Conservation (phyloP, 2,113 vertebrate genomes). For the Albula glossodonta region DNA sequence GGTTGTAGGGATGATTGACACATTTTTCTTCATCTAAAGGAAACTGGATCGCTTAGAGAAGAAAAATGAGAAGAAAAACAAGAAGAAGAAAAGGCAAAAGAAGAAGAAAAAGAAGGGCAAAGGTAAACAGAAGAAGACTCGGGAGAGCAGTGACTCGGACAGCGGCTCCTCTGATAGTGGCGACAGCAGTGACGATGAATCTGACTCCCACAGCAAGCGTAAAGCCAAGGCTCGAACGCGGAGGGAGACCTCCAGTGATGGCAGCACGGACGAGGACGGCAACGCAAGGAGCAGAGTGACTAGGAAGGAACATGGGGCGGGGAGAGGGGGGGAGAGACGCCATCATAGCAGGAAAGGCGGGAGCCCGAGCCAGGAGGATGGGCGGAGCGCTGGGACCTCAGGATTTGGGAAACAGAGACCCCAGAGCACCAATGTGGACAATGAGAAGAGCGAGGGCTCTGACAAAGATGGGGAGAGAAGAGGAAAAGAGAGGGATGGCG, state of each 20-base stretch:
- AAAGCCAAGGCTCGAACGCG: conserved; percentile 72
- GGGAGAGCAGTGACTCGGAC: conserved; percentile 70
- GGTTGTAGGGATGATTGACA: conserved; percentile 8
- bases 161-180: conserved; percentile 64
- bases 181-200: conserved; percentile 64
- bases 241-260: conserved; percentile 73
- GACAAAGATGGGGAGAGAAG: conserved; percentile 53
- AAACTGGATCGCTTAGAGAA: conserved; percentile 94
- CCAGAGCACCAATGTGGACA: conserved; percentile 37
- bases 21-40: conserved; percentile 58
- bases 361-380: conserved; percentile 50
- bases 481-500: conserved; percentile 54
- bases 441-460: conserved; percentile 40
- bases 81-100: conserved; percentile 81
- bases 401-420: conserved; percentile 57
- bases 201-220: conserved; percentile 68
- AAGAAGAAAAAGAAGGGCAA: conserved; percentile 82
- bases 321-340: conserved; percentile 36
- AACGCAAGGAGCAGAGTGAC: conserved; percentile 53
- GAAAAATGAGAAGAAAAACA: conserved; percentile 78
- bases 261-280: conserved; percentile 69
- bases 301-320: conserved; percentile 66
- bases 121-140: conserved; percentile 83
- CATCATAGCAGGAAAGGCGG: conserved; percentile 43
- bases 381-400: conserved; percentile 47